Evolutionary conservation across 2,888 invertebrate species (phyloP), one percentile per base, ranked within the genome.

Genomic region (Apotomis capreana): DNA sequence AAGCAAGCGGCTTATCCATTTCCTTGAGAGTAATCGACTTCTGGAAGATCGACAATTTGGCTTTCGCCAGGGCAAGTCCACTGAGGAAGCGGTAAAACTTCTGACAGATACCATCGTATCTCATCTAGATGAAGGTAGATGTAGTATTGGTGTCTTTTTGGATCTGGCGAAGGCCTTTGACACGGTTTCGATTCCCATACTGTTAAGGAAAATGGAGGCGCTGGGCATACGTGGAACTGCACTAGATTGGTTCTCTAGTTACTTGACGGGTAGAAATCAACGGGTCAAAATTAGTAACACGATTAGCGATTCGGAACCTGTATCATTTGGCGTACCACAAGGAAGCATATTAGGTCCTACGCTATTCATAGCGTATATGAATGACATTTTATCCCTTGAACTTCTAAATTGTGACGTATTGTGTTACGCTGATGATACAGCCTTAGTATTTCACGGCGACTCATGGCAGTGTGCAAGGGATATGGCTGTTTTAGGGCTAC

Each of bases 271-370:
- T n/a, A 37, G 57, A 15, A 40, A 46, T 4, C 67, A 67, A 58
- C 8, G 40, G 57, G 57, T 37, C 1, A 62, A 37, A 59, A 44
- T 68, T 9, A 36, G 64, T 37, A 74, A 3, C 40, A 40, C 0
- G 40, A 6, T 40, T 40, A 6, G 40, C 6, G 40, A 5, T 40
- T 40, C 40, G 40, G 3, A 40, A 6, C 40, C 40, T 40, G 40
- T 40, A 40, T 40, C 40, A 5, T 40, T 40, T 40, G 40, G 40
- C 3, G 74, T 77, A 0, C 77, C 76, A 0, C 76, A 77, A 57
- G 77, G 77, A 4, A 76, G 77, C 54, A 73, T 71, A n/a, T 46
- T 74, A 0, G 71, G 69, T 5, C 71, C 71, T 3, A 69, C 74
- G 0, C 59, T 72, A 3, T 74, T 74, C 55, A 15, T 69, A 9